These are phyloP conservation scores for Lamellibrachia satsuma DNA, from an alignment of 2,888 invertebrate species.

Conservation along the genomic window DNA sequence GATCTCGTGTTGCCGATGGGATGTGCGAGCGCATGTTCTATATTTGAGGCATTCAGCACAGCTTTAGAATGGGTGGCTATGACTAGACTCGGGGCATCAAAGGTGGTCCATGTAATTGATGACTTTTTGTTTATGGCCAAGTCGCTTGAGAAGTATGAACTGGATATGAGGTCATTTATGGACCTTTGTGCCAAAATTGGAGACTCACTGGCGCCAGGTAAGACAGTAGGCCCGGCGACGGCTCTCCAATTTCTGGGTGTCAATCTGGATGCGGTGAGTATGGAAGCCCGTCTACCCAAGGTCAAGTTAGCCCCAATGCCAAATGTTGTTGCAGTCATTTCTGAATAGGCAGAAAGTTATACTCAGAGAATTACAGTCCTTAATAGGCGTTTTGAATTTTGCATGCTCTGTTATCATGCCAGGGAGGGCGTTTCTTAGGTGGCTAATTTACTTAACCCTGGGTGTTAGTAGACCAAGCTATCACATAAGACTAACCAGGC, in stretches of 20 bases:
- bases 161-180: neutral
- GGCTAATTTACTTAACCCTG: neutral
- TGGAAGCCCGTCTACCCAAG: neutral
- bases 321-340: neutral
- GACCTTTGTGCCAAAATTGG: neutral
- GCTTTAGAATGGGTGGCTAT: neutral
- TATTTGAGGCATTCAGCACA: neutral
- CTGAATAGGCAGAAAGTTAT: neutral
- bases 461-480: neutral
- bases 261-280: neutral
- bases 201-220: too few species aligned
- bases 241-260: neutral
- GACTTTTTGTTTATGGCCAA: neutral
- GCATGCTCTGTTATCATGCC: neutral
- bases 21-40: neutral
- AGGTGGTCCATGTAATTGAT: neutral
- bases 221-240: neutral
- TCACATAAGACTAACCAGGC: neutral
- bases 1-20: neutral
- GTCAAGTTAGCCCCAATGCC: neutral
- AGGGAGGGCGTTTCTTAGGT: neutral
- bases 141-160: neutral
- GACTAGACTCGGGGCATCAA: neutral
- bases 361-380: neutral
- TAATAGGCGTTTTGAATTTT: neutral